These are phyloP conservation scores for Cryptus armator DNA, from an alignment of 2,888 invertebrate genomes.

Conservation along the genomic window DNA sequence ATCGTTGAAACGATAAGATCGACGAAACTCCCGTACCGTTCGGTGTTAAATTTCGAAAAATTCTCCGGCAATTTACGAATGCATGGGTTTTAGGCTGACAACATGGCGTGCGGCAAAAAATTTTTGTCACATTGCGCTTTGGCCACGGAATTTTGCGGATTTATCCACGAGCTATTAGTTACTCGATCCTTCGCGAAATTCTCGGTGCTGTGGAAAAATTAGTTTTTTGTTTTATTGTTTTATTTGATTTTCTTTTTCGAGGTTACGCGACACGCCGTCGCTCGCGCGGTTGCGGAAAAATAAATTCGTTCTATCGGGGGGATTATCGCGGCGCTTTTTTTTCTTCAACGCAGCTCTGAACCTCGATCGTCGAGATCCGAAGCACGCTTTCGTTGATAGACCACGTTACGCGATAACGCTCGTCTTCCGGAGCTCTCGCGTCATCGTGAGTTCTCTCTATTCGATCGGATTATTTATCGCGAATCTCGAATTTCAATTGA, in stretches of 20 bases:
- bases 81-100: conserved; percentile 85
- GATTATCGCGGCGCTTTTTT: background rate
- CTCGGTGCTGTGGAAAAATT: background rate
- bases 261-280: conserved; percentile 8
- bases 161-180: background rate
- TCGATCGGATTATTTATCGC: conserved; percentile 18
- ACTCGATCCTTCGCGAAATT: background rate
- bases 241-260: background rate
- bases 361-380: conserved; percentile 14
- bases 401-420: conserved; percentile 43
- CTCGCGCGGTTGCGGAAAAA: background rate
- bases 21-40: conserved; percentile 15
- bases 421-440: background rate
- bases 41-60: conserved; percentile 29
- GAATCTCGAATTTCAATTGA: background rate
- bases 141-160: conserved; percentile 50
- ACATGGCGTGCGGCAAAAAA: conserved; percentile 86
- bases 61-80: conserved; percentile 72
- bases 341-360: conserved; percentile 20
- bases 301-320: background rate
- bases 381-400: conserved; percentile 58
- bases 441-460: background rate
- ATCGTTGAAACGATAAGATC: conserved; percentile 34
- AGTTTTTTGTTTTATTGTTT: background rate
- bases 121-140: conserved; percentile 78